phyloP scores from a whole-genome alignment of 2,888 invertebrate species.

The Epinotia ramella region DNA sequence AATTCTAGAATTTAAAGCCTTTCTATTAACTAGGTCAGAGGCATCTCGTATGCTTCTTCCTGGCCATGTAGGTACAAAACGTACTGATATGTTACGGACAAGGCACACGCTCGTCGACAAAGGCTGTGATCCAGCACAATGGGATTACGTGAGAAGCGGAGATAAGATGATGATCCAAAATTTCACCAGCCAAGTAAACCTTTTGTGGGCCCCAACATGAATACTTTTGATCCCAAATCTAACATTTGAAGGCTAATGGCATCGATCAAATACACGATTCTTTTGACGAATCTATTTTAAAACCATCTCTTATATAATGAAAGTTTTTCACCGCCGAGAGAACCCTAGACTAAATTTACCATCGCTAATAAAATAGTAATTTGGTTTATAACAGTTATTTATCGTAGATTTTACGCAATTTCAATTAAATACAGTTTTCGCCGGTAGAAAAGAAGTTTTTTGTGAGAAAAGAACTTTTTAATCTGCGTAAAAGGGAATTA shows the following conservation, averaged over 20 bases:
- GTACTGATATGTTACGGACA: constrained; percentile 10
- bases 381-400: no score
- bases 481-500: no score
- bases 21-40: no score
- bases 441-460: no score
- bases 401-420: neutral
- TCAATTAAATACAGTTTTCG: neutral
- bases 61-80: neutral
- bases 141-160: constrained; percentile 27
- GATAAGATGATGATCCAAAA: constrained; percentile 31
- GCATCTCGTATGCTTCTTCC: no score
- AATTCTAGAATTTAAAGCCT: no score
- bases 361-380: no score
- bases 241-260: neutral
- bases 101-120: constrained; percentile 26
- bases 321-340: no score
- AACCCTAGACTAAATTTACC: neutral
- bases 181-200: constrained; percentile 24
- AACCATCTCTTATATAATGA: no score
- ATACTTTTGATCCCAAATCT: constrained; percentile 11
- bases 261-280: neutral
- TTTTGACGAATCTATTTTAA: neutral
- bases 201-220: constrained; percentile 14
- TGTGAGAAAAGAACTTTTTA: no score
- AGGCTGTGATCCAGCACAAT: constrained; percentile 32